Evolutionary conservation across 2,888 invertebrate genomes (phyloP), one percentile per base, ranked within the genome.

Genomic region (Pandemis heparana): DNA sequence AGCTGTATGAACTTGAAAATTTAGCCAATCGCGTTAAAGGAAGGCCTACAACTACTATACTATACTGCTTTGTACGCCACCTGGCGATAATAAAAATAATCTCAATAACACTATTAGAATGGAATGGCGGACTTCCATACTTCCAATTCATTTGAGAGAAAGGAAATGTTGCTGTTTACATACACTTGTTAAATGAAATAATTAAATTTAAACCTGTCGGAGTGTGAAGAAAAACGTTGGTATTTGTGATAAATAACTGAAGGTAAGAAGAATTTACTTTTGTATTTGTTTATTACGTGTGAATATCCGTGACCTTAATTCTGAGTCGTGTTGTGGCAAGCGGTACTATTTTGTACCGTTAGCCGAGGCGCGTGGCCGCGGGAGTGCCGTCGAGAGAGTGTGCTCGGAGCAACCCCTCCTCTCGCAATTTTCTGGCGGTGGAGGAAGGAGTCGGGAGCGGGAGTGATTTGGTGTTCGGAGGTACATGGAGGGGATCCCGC

Each of bases 401-500:
- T 82, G 83, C 84, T 86, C 82, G 89, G 10, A 56, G 82, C 91
- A 85, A 92, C 92, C 92, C 92, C 92, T 92, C 94, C 93, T 92
- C 94, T 92, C 89, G 87, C 90, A 80, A 85, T 88, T 90, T 91
- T 85, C 90, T 91, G 88, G 83, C 88, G 85, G 91, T 90, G 91
- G 93, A 90, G 93, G 94, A 91, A 91, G 87, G 90, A 90, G 92
- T 86, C 91, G 93, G 93, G 94, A 93, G 92, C 92, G 94, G 94
- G 92, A 92, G 93, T 92, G 90, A 92, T 90, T 93, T 92, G 89
- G 90, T 91, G 81, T 84, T 81, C 80, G 85, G 82, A 87, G 88
- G 87, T 89, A 88, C 85, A 91, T 94, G 94, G 94, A 94, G 94
- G 94, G 94, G 94, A 94, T 93, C 92, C 89, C 90, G 90, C 85